These are phyloP conservation scores for Heterochromis multidens DNA, from an alignment of 2,113 vertebrate species.

Conservation along the genomic window DNA sequence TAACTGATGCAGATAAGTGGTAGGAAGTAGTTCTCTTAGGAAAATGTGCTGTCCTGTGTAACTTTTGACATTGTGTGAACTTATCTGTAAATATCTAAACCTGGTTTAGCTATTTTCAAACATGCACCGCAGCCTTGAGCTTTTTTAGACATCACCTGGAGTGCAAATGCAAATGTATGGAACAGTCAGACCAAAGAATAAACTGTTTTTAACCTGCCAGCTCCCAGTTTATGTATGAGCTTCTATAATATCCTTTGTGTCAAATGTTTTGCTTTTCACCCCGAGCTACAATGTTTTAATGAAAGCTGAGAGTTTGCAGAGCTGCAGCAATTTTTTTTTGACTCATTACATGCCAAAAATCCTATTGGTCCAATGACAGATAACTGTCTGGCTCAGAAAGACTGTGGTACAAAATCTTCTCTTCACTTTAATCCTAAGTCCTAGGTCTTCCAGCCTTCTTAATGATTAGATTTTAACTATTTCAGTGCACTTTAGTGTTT, in stretches of 20 bases:
- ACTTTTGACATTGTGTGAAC: neutral
- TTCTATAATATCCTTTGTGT: neutral
- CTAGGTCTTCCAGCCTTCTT: neutral
- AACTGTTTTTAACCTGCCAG: neutral
- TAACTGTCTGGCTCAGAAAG: neutral
- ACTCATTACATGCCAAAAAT: neutral
- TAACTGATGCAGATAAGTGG: neutral
- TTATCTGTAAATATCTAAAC: neutral
- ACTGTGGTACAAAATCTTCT: neutral
- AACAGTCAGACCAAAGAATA: neutral
- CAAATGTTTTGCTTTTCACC: neutral
- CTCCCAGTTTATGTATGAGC: neutral
- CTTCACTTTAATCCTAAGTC: slow-evolving; percentile 6
- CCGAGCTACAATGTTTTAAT: neutral
- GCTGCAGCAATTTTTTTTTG: slow-evolving; percentile 3
- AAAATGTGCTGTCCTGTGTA: neutral
- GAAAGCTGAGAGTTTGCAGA: neutral
- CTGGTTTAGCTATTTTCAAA: accelerated
- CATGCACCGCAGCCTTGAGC: neutral
- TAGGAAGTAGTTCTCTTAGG: neutral
- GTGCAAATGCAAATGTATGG: neutral
- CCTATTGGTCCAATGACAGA: neutral
- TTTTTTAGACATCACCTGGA: neutral
- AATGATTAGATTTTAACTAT: neutral
- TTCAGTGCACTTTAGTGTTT: neutral